Base-by-base conservation (phyloP, 2,888 invertebrate species). In the Chloromyia formosa region DNA sequence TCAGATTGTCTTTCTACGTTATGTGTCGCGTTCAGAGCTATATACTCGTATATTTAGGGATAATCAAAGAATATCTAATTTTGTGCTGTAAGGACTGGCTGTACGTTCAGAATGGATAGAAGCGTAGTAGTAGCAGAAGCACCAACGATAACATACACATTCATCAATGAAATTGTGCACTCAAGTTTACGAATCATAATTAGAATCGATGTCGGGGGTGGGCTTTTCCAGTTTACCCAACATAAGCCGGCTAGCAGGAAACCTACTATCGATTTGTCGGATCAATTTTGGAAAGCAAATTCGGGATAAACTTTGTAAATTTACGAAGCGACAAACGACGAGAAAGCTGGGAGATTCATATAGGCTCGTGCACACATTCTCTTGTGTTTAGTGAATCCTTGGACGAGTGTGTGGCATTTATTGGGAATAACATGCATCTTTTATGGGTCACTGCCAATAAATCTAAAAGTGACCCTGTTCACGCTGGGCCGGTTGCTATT, bases 21-120 rank as follows among this genome's bases (percentile, higher is more conserved):
- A n/a, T n/a, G n/a, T n/a, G n/a, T n/a, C n/a, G n/a, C n/a, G n/a
- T n/a, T n/a, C n/a, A n/a, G n/a, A n/a, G n/a, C n/a, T n/a, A n/a
- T n/a, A n/a, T n/a, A n/a, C n/a, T n/a, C n/a, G 16, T 2, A 40
- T 71, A 71, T 71, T 71, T 71, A 56, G 22, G 58, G 71, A 71
- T 53, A 71, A 71, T 71, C 71, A 58, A 71, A 71, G 71, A 71
- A 71, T 58, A 58, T 71, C 58, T 71, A 58, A 71, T 58, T 71
- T 71, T 16, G 42, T 18, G 18, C 20, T 42, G 53, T 22, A 16
- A 27, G 27, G 1, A 45, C 10, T 54, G 23, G 16, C 40, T 10
- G 16, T 18, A 14, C 49, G 22, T 4, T 60, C 3, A 60, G 18
- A 16, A 20, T 20, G 10, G n/a, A n/a, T 3, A n/a, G 23, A 2